Percentiles rank a stretch among this genome's conserved stretches.
These are phyloP conservation scores for Malacosoma neustria DNA, from an alignment of 2,888 invertebrate genomes.

Conservation along the genomic window DNA sequence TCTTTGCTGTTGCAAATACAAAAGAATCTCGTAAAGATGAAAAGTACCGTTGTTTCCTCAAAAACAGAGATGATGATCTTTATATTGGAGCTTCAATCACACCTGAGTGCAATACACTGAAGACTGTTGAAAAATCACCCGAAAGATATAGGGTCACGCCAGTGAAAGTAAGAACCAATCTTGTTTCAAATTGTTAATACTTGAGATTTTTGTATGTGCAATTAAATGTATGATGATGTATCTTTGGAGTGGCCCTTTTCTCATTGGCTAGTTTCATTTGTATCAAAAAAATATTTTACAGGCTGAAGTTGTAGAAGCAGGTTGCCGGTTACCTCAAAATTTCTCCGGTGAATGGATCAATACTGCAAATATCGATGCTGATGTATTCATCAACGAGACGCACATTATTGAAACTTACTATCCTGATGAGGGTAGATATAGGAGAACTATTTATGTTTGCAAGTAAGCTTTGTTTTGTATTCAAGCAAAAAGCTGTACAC, in stretches of 20 bases:
- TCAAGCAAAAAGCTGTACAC: too few species aligned
- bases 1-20: slow-evolving; percentile 97
- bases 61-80: slow-evolving; percentile 94
- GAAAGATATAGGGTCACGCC: slow-evolving; percentile 91
- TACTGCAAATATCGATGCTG: slow-evolving; percentile 97
- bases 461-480: slow-evolving; percentile 40
- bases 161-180: slow-evolving; percentile 64
- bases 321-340: slow-evolving; percentile 94
- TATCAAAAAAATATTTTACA: too few species aligned
- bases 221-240: too few species aligned
- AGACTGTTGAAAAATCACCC: slow-evolving; percentile 95
- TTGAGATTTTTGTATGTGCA: too few species aligned
- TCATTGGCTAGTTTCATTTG: too few species aligned
- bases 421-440: slow-evolving; percentile 92
- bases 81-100: slow-evolving; percentile 95
- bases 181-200: too few species aligned
- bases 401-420: slow-evolving; percentile 97
- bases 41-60: slow-evolving; percentile 94
- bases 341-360: slow-evolving; percentile 97
- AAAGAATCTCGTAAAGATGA: slow-evolving; percentile 97
- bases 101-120: slow-evolving; percentile 93
- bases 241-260: too few species aligned
- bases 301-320: slow-evolving; percentile 91
- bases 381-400: slow-evolving; percentile 94
- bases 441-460: slow-evolving; percentile 94